Conservation (phyloP, 2,113 vertebrate species). For the Marmota monax region DNA sequence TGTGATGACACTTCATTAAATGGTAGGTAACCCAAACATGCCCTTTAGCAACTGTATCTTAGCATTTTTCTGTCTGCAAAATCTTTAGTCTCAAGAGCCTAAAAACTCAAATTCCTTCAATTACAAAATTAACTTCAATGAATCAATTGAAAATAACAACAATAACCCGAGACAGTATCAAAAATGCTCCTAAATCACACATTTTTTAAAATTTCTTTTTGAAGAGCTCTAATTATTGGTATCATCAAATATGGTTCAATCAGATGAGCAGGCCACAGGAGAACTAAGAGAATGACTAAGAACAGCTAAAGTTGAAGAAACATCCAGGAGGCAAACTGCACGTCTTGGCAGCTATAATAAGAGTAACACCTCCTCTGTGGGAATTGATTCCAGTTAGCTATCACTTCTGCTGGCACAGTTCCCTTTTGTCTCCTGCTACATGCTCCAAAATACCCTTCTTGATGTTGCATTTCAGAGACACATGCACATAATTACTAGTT, state of each 20-base stretch:
- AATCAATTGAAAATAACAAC: conserved; percentile 40
- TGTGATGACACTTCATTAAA: neutral
- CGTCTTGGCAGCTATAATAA: conserved; percentile 41
- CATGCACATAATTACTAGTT: conserved; percentile 38
- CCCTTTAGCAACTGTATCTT: neutral
- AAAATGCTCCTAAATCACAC: neutral
- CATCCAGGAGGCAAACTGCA: neutral
- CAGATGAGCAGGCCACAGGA: neutral
- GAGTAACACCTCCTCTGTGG: conserved; percentile 36
- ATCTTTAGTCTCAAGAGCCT: neutral
- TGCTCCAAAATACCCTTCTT: conserved; percentile 44
- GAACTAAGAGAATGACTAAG: conserved; percentile 41
- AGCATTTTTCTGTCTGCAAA: neutral
- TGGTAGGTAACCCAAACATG: neutral
- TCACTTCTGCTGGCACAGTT: conserved; percentile 63
- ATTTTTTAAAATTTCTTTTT: neutral
- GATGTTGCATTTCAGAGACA: conserved; percentile 52
- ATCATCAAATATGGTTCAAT: neutral
- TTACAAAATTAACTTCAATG: conserved; percentile 4
- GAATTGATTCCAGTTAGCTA: conserved; percentile 65
- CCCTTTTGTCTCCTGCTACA: conserved; percentile 43
- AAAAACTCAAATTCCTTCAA: conserved; percentile 21
- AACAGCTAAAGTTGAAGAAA: conserved; percentile 13
- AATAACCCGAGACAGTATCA: neutral
- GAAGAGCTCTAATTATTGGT: neutral